phyloP scores from a whole-genome alignment of 35 echinoderm and acorn worm species.

The Diadema setosum region DNA sequence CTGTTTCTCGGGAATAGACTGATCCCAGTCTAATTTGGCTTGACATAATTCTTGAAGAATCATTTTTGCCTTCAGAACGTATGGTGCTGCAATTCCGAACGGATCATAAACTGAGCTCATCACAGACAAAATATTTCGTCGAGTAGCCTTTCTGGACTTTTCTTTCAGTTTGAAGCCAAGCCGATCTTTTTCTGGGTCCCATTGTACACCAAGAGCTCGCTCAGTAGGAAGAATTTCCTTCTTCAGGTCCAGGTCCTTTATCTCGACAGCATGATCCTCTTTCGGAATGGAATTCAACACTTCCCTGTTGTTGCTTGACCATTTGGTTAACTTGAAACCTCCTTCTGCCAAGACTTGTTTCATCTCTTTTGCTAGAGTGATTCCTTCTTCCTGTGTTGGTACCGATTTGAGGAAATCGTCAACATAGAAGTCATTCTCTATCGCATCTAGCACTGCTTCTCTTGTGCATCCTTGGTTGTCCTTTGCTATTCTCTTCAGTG shows the following conservation, averaged over 20 bases:
- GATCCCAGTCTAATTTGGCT: conserved; percentile 49
- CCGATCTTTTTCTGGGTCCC: conserved; percentile 38
- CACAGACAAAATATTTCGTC: conserved; percentile 52
- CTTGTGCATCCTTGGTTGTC: background rate
- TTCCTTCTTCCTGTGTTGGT: background rate
- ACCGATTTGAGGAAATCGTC: background rate
- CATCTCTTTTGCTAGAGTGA: too few species aligned
- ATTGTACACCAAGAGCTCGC: conserved; percentile 43
- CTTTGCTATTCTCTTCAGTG: background rate
- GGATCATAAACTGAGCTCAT: conserved; percentile 53
- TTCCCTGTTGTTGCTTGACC: conserved; percentile 45
- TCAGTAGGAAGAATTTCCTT: conserved; percentile 48
- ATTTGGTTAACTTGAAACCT: conserved; percentile 72
- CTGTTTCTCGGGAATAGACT: conserved; percentile 6
- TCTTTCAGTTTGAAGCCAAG: conserved; percentile 42
- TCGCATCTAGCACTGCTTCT: too few species aligned
- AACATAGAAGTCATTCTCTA: conserved; percentile 35
- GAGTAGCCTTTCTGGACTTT: conserved; percentile 29
- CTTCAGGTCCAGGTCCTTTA: background rate
- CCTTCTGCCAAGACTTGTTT: too few species aligned
- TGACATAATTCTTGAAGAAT: conserved; percentile 42
- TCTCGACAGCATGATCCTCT: too few species aligned
- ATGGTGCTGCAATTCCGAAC: conserved; percentile 51
- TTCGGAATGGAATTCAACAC: conserved; percentile 37
- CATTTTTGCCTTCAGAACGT: conserved; percentile 40